Conservation (phyloP, 2,113 vertebrate genomes). For the Gavia stellata region DNA sequence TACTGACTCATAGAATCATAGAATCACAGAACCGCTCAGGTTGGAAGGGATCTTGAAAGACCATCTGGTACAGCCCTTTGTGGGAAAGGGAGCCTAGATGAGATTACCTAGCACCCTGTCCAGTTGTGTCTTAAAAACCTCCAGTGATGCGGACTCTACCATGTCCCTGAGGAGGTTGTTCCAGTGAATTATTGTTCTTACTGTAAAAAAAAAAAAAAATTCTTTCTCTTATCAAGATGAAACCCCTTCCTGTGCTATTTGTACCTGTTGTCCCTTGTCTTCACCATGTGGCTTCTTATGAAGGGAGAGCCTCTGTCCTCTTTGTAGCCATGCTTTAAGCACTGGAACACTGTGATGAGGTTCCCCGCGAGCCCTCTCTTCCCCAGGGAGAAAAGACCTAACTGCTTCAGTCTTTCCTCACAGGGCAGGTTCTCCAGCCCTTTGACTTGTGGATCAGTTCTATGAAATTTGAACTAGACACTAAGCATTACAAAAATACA, state of each 20-base stretch:
- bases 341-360: neutral
- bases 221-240: neutral
- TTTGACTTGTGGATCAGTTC: neutral
- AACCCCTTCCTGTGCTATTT: neutral
- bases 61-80: neutral
- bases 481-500: neutral
- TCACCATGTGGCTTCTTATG: neutral
- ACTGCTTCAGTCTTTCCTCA: neutral
- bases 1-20: neutral
- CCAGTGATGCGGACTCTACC: neutral
- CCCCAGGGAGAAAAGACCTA: neutral
- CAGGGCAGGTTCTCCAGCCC: neutral
- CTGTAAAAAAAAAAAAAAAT: neutral
- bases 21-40: neutral
- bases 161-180: neutral
- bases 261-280: neutral
- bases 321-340: neutral
- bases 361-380: neutral
- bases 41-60: neutral
- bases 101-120: neutral
- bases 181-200: neutral
- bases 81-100: neutral
- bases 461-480: neutral
- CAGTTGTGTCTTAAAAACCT: neutral
- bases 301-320: neutral